These are phyloP conservation scores for Cephalophus harveyi DNA, from an alignment of 2,113 vertebrate species.

Conservation along the genomic window DNA sequence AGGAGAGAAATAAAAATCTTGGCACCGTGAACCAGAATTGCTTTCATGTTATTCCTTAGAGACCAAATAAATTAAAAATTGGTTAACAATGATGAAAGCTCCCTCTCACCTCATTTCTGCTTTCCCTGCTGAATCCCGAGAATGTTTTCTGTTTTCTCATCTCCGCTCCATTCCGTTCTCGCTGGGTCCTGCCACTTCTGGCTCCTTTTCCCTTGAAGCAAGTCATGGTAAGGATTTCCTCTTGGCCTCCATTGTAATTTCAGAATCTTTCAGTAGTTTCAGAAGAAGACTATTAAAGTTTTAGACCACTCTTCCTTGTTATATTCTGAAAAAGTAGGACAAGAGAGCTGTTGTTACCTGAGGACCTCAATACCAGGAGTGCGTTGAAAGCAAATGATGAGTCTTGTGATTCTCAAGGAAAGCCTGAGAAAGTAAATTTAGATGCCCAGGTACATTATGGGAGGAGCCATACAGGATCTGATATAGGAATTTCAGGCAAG, in stretches of 20 bases:
- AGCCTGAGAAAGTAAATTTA: background rate
- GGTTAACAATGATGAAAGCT: conserved; percentile 19
- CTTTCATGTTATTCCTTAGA: background rate
- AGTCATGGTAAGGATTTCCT: background rate
- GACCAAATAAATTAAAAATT: conserved; percentile 37
- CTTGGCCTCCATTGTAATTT: background rate
- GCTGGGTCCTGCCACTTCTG: background rate
- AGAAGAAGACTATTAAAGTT: background rate
- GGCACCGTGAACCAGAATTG: background rate
- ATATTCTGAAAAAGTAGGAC: background rate
- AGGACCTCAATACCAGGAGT: background rate
- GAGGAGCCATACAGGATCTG: background rate
- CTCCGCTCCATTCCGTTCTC: background rate
- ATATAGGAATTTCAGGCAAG: background rate
- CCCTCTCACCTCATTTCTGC: background rate
- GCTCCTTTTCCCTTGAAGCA: background rate
- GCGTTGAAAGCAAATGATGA: background rate
- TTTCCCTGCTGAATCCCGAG: background rate
- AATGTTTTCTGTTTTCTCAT: background rate
- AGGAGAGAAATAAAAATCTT: conserved; percentile 27
- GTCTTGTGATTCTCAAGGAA: background rate
- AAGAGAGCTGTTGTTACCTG: background rate
- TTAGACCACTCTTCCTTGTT: background rate
- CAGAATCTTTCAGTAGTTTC: conserved; percentile 22
- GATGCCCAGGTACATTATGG: background rate